A percentile compares a stretch with the other conserved stretches of the same genome.
These are phyloP conservation scores for Oenanthe oenanthe DNA, from an alignment of 2,113 vertebrate species.

Conservation along the genomic window DNA sequence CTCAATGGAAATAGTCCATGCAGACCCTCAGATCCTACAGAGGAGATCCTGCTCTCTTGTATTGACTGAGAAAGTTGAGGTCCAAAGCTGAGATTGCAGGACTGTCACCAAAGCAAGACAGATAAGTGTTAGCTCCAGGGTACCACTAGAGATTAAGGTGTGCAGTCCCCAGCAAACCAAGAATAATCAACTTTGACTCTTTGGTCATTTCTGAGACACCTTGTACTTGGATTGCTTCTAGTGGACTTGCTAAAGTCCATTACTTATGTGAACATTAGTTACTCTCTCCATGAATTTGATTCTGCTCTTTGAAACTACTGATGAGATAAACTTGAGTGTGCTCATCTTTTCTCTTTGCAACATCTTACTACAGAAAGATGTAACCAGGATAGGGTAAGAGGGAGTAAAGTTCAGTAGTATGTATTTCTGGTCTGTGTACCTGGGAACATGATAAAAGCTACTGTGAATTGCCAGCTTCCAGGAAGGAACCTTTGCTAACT, in stretches of 20 bases:
- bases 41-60: background rate
- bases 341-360: background rate
- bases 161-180: background rate
- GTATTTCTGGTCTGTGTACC: background rate
- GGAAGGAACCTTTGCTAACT: background rate
- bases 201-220: background rate
- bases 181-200: background rate
- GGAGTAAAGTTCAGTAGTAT: background rate
- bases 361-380: background rate
- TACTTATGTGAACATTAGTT: background rate
- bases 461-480: background rate
- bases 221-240: background rate
- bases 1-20: background rate
- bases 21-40: background rate
- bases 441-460: background rate
- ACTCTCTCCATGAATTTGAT: background rate
- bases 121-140: background rate
- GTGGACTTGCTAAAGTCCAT: background rate
- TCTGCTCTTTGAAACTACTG: background rate
- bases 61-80: background rate
- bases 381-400: background rate
- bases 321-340: background rate
- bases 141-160: accelerated
- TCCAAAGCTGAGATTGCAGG: background rate
- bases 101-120: background rate